phyloP scores from a whole-genome alignment of 2,113 vertebrate species.

The Strix aluco region DNA sequence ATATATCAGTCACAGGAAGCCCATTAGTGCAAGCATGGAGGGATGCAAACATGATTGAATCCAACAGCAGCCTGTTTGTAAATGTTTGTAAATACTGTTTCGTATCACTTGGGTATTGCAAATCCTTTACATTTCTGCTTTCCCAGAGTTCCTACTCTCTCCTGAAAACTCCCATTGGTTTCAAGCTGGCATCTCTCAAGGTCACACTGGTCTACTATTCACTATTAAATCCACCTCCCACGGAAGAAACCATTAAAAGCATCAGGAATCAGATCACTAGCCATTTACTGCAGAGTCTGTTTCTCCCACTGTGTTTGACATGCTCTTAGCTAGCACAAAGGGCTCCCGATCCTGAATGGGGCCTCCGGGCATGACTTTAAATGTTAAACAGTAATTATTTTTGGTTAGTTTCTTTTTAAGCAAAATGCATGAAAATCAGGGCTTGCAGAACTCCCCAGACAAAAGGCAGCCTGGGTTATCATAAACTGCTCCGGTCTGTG shows the following conservation, averaged over 20 bases:
- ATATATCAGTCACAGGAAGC: slow-evolving; percentile 10
- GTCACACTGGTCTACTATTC: slow-evolving; percentile 19
- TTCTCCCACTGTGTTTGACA: not conserved
- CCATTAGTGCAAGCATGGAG: not conserved
- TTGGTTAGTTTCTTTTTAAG: slow-evolving; percentile 21
- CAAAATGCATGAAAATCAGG: not conserved
- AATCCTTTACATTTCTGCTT: slow-evolving; percentile 16
- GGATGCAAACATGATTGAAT: not conserved
- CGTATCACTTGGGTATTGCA: not conserved
- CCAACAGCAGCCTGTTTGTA: slow-evolving; percentile 20
- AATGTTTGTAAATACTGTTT: slow-evolving; percentile 43
- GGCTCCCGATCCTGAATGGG: not conserved
- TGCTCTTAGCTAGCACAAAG: slow-evolving; percentile 29
- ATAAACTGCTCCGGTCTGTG: not conserved
- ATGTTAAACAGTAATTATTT: slow-evolving; percentile 12
- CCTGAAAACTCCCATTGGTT: not conserved
- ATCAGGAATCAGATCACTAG: not conserved
- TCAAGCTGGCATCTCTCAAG: slow-evolving; percentile 47
- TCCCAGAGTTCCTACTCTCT: slow-evolving; percentile 17
- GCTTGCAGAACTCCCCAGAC: not conserved
- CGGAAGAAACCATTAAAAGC: slow-evolving; percentile 36
- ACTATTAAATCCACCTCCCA: slow-evolving; percentile 42
- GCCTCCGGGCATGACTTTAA: not conserved
- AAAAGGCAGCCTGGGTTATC: not conserved
- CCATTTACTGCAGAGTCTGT: not conserved